phyloP scores from a whole-genome alignment of 2,888 invertebrate species.

The Thymelicus acteon region DNA sequence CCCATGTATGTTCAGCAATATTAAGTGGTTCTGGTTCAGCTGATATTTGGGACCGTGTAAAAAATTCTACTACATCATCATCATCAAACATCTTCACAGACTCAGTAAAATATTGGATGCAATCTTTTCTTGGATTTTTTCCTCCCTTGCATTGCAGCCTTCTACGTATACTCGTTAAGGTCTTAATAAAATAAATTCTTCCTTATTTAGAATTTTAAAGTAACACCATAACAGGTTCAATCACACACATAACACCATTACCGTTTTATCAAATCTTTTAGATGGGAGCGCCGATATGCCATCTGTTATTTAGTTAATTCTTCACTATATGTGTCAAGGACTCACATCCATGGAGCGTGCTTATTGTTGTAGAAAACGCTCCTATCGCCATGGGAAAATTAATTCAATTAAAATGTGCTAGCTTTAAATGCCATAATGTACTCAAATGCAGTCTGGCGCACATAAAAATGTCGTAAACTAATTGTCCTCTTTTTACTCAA shows the following conservation, averaged over 20 bases:
- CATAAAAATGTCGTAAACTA: conserved; percentile 37
- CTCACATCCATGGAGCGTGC: conserved; percentile 45
- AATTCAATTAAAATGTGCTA: conserved; percentile 63
- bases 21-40: too few relatives aligned
- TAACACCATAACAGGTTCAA: background rate
- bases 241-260: conserved; percentile 10
- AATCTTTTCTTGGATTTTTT: too few relatives aligned
- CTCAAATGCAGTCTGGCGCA: conserved; percentile 21
- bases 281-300: conserved; percentile 59
- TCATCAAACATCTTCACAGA: too few relatives aligned
- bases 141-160: too few relatives aligned
- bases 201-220: background rate
- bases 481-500: conserved; percentile 30
- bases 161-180: too few relatives aligned
- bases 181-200: too few relatives aligned
- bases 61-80: too few relatives aligned
- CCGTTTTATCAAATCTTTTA: conserved; percentile 40
- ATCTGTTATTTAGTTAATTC: conserved; percentile 51
- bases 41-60: too few relatives aligned
- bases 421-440: conserved; percentile 25
- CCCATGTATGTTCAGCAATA: too few relatives aligned
- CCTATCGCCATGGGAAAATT: conserved; percentile 69
- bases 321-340: conserved; percentile 70
- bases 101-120: too few relatives aligned
- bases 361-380: conserved; percentile 49